Conservation (phyloP, 1,140 invertebrate genomes). For the Cotesia glomerata region DNA sequence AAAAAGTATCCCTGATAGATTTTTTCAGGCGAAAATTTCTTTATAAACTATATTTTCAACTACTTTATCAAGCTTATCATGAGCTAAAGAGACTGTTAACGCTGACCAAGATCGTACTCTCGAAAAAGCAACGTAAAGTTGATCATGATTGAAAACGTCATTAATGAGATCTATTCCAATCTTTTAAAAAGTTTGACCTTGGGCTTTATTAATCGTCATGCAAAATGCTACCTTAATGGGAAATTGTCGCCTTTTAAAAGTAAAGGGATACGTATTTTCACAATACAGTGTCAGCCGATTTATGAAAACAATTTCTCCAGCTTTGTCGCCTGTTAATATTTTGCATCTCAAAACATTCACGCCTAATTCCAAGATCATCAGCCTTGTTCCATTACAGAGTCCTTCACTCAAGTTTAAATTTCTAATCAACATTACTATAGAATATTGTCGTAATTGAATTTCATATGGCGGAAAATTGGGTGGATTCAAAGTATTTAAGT, state of each 20-base stretch:
- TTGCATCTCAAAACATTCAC: constrained; percentile 31
- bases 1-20: too few species aligned
- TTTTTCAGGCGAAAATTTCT: neutral
- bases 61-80: neutral
- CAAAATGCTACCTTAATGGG: constrained; percentile 58
- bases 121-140: constrained; percentile 45
- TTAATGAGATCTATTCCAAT: constrained; percentile 39
- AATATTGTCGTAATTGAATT: too few species aligned
- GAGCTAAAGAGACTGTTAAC: constrained; percentile 1
- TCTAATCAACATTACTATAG: constrained; percentile 19
- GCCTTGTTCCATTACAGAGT: constrained; percentile 30
- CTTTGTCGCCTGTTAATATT: constrained; percentile 21
- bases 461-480: constrained; percentile 9
- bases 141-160: constrained; percentile 42
- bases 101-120: constrained; percentile 23
- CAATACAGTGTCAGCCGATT: constrained; percentile 26
- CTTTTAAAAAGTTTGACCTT: constrained; percentile 45
- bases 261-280: neutral
- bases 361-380: constrained; percentile 28
- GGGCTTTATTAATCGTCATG: constrained; percentile 59
- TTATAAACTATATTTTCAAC: constrained; percentile 15
- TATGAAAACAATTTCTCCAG: constrained; percentile 28
- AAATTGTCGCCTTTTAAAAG: constrained; percentile 37
- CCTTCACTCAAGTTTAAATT: constrained; percentile 26
- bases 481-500: constrained; percentile 20